These are phyloP conservation scores for Eumerus sabulonum DNA, from an alignment of 2,888 invertebrate species.

Conservation along the genomic window DNA sequence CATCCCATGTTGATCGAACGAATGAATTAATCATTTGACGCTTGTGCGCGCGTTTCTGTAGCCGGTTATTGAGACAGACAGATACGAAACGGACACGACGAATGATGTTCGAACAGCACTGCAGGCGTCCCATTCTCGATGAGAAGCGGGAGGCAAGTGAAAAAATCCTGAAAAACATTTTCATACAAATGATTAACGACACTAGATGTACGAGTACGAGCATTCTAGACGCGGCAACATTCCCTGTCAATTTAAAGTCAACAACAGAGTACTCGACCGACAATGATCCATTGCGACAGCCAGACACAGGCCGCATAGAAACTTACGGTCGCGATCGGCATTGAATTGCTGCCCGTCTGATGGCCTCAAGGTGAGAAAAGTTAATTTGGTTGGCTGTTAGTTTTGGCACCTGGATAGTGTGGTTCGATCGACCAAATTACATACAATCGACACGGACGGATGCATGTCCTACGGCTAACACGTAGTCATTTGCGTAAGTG, in stretches of 20 bases:
- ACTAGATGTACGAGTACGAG: constrained; percentile 55
- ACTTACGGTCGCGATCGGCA: too few species aligned
- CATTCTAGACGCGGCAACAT: constrained; percentile 54
- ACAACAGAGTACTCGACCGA: constrained; percentile 40
- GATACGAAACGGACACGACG: constrained; percentile 40
- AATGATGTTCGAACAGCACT: constrained; percentile 45
- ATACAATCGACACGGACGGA: not conserved
- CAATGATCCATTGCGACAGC: constrained; percentile 55
- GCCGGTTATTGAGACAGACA: constrained; percentile 58
- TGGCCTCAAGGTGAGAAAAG: constrained; percentile 33
- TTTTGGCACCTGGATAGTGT: constrained; percentile 25
- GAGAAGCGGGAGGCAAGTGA: constrained; percentile 2
- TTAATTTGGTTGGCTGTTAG: constrained; percentile 27
- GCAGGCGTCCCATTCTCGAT: too few species aligned
- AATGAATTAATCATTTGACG: constrained; percentile 66
- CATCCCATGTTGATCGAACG: constrained; percentile 54
- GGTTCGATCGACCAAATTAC: constrained; percentile 7
- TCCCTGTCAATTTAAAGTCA: constrained; percentile 58
- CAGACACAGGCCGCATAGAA: constrained; percentile 46
- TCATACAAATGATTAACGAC: constrained; percentile 54
- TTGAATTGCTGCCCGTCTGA: too few species aligned
- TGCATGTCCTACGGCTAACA: constrained; percentile 21
- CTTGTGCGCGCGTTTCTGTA: constrained; percentile 54
- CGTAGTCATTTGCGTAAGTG: constrained; percentile 29
- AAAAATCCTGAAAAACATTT: constrained; percentile 29